A percentile compares a stretch with the other conserved stretches of the same genome.
Conservation (phyloP, 2,888 invertebrate species). For the Platycnemis pennipes region DNA sequence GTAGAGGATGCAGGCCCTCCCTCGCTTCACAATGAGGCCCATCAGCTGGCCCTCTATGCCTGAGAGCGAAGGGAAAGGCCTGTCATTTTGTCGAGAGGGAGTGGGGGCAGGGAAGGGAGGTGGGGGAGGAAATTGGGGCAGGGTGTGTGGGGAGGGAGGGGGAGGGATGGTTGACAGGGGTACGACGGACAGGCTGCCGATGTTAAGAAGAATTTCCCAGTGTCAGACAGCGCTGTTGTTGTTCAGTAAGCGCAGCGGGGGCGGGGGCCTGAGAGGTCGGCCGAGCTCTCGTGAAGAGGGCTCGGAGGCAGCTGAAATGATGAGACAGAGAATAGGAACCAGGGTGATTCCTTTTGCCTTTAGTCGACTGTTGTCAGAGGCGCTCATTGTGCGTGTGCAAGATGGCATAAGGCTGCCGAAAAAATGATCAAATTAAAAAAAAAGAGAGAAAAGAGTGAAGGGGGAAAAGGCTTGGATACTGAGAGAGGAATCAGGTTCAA, state of each 20-base stretch:
- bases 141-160: not conserved
- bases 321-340: slow-evolving; percentile 70
- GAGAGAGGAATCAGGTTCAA: not conserved
- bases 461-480: not conserved
- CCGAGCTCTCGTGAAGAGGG: slow-evolving; percentile 85
- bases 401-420: not conserved
- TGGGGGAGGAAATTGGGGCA: not conserved
- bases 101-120: not conserved
- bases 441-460: not conserved
- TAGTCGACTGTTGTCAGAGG: not conserved
- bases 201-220: slow-evolving; percentile 84
- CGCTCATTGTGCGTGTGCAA: not conserved
- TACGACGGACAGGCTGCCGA: slow-evolving; percentile 80
- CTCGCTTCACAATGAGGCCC: slow-evolving; percentile 81
- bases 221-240: slow-evolving; percentile 91
- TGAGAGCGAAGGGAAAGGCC: slow-evolving; percentile 79
- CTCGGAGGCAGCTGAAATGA: slow-evolving; percentile 89
- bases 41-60: slow-evolving; percentile 81
- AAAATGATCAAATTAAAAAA: not conserved
- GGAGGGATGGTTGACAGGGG: slow-evolving; percentile 41
- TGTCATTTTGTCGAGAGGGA: slow-evolving; percentile 7
- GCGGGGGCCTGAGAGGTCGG: slow-evolving; percentile 76
- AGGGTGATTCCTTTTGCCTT: slow-evolving; percentile 76
- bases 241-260: slow-evolving; percentile 87
- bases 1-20: slow-evolving; percentile 86